Evolutionary conservation across 2,797 vertebrate species (phyloP).

Genomic region (Glossophaga mutica): DNA sequence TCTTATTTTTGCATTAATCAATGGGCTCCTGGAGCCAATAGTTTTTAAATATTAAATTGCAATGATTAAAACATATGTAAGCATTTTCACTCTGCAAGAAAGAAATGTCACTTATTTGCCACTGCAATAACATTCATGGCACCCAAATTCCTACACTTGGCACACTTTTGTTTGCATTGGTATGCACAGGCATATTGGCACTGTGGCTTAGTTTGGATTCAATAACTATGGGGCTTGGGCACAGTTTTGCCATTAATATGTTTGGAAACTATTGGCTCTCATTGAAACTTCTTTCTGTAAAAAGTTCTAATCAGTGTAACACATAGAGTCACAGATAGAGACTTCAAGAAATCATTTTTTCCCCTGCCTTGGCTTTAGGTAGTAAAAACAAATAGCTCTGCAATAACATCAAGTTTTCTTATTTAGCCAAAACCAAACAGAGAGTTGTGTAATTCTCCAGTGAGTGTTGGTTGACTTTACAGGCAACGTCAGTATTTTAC

Average conservation of each 20-base stretch:
- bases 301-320: constrained; percentile 22
- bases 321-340: neutral
- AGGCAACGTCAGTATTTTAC: neutral
- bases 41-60: constrained; percentile 39
- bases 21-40: neutral
- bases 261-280: neutral
- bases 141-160: neutral
- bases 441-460: neutral
- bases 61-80: neutral
- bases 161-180: neutral
- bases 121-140: neutral
- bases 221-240: neutral
- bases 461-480: neutral
- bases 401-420: neutral
- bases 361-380: neutral
- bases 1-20: neutral
- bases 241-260: neutral
- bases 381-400: neutral
- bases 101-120: neutral
- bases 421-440: neutral
- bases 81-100: neutral
- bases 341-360: neutral
- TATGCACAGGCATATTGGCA: neutral
- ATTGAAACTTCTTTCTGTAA: neutral
- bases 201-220: neutral